Evolutionary conservation across 2,113 vertebrate species (phyloP).

Genomic region (Corythornis cristatus): DNA sequence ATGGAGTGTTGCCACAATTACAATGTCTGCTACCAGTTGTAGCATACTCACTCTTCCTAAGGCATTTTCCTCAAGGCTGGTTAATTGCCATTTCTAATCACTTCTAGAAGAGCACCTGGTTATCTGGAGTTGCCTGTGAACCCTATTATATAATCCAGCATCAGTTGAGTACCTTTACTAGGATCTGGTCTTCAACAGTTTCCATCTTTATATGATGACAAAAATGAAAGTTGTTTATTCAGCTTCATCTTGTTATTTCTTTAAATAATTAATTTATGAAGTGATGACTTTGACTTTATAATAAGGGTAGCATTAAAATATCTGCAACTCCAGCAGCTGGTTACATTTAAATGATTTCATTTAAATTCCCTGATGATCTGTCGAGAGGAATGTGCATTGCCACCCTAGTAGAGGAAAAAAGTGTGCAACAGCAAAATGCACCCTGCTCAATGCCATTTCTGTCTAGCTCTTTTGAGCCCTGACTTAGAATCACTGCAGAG

Average conservation of each 20-base stretch:
- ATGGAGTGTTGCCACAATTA: neutral
- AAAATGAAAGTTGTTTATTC: neutral
- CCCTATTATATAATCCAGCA: neutral
- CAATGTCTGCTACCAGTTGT: neutral
- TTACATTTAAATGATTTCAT: neutral
- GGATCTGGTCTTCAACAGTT: neutral
- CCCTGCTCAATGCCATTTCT: neutral
- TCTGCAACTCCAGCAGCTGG: conserved; percentile 1
- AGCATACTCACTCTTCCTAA: neutral
- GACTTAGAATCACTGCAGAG: neutral
- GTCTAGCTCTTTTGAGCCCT: neutral
- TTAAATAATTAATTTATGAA: neutral
- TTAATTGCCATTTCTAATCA: neutral
- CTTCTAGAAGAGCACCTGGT: neutral
- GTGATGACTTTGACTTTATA: neutral
- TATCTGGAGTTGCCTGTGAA: neutral
- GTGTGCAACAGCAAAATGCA: neutral
- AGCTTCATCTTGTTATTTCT: neutral
- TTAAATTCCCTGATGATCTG: conserved; percentile 7
- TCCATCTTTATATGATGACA: neutral
- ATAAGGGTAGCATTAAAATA: neutral
- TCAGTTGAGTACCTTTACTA: neutral
- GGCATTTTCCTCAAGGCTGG: neutral
- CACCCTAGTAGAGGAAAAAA: neutral
- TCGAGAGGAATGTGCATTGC: neutral